These are phyloP conservation scores for Apodemus speciosus DNA, from an alignment of 2,113 vertebrate species.

Conservation along the genomic window DNA sequence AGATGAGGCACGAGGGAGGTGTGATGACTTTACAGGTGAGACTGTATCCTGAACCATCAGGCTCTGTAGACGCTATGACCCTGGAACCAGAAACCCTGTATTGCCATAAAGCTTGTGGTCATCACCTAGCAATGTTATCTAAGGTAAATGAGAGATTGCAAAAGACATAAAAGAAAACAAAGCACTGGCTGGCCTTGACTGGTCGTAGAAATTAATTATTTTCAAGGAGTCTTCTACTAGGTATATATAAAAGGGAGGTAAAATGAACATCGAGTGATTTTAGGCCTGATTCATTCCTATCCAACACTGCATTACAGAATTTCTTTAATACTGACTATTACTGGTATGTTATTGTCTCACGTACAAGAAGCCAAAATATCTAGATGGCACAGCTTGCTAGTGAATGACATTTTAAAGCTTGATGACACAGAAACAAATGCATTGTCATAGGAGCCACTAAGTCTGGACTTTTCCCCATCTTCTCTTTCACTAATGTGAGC, in stretches of 20 bases:
- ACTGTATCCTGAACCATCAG: too few species aligned
- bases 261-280: not conserved
- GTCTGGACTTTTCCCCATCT: not conserved
- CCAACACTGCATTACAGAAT: not conserved
- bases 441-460: too few species aligned
- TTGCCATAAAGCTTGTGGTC: not conserved
- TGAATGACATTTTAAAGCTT: not conserved
- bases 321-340: not conserved
- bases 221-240: not conserved
- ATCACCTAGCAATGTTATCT: not conserved
- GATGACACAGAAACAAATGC: not conserved
- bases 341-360: not conserved
- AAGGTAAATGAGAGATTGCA: not conserved
- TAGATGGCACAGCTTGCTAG: not conserved
- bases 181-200: not conserved
- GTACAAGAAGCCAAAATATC: not conserved
- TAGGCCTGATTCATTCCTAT: not conserved
- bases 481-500: not conserved
- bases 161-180: not conserved
- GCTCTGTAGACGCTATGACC: rapidly evolving
- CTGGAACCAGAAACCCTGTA: not conserved
- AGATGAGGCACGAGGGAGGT: not conserved
- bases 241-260: not conserved
- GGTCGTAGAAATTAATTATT: not conserved
- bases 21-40: not conserved